Base-by-base conservation (phyloP, 2,888 invertebrate genomes). In the Athalia rosae region DNA sequence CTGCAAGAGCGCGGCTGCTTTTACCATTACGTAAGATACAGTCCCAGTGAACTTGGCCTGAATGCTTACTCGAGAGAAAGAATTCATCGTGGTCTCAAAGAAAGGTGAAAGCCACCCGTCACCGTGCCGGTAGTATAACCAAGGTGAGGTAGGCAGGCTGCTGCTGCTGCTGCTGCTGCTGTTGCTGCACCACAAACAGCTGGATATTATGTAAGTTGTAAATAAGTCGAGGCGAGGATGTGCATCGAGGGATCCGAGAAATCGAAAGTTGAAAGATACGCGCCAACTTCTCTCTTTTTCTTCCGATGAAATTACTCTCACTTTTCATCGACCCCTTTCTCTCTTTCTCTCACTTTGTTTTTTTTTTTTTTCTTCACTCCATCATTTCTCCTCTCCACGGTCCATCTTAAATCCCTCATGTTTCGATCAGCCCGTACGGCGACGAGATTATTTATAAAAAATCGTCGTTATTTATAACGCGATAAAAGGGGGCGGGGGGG, bases 31-130 rank as follows among this genome's bases (percentile, higher is more conserved):
- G 56, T 58, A 58, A 58, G 13, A 9, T 66, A 53, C 50, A 73
- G 74, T 74, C 47, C 62, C 82, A 76, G 79, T 80, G 84, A 85
- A 84, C 84, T 85, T 84, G 84, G 85, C 84, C 84, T 81, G 85
- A 79, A 84, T 84, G 80, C 77, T 76, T 81, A 78, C 74, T 73
- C 82, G 79, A 82, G 81, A 84, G 84, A 82, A 83, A 84, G 81
- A 84, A 80, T 66, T 62, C n/a, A 45, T 45, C 61, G 61, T 13
- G 74, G 58, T 13, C 79, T 77, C 79, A 80, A 83, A 85, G 82
- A 78, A 78, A 80, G 84, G 84, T 83, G 87, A 85, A 84, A 85
- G 81, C 66, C 71, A 71, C 71, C 71, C 71, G 71, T 71, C 71
- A 58, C 56, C 13, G 71, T 58, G 53, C 28, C 4, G 7, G 5